A percentile compares a stretch with the other conserved stretches of the same genome.
Evolutionary conservation across 92 coral and sea anemone species (phyloP).

Genomic region (Bergia sp.): DNA sequence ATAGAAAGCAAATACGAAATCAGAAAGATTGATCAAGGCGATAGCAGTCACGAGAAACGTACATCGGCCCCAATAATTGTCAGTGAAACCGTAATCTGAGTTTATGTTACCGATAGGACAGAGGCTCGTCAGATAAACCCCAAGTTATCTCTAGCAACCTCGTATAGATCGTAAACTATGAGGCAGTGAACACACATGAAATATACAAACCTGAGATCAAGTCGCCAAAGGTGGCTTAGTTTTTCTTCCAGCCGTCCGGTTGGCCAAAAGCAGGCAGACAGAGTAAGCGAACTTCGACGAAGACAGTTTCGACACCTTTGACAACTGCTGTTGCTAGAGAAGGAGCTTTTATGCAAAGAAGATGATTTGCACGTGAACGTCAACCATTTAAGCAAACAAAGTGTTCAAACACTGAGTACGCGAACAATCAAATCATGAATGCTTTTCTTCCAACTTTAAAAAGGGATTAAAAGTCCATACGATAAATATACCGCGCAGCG

Average conservation of each 20-base stretch:
- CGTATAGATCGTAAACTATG: background rate
- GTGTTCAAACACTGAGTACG: background rate
- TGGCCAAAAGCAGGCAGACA: background rate
- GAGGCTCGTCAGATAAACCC: background rate
- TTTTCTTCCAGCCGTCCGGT: background rate
- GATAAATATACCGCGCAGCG: background rate
- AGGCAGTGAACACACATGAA: background rate
- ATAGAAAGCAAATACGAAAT: background rate
- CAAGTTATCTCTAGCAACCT: too few species aligned
- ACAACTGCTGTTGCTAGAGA: background rate
- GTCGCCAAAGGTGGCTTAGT: background rate
- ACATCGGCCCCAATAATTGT: background rate
- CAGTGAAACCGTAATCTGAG: background rate
- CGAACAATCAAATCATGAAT: background rate
- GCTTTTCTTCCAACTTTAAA: background rate
- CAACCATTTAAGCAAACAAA: background rate
- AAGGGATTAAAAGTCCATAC: background rate
- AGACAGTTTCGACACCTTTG: background rate
- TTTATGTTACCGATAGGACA: background rate
- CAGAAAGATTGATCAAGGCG: background rate
- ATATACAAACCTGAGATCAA: background rate
- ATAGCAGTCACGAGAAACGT: background rate
- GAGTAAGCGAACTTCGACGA: background rate
- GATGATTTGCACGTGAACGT: background rate
- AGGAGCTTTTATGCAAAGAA: background rate